phyloP scores from a whole-genome alignment of 1,140 invertebrate species.

The Megalopta genalis region DNA sequence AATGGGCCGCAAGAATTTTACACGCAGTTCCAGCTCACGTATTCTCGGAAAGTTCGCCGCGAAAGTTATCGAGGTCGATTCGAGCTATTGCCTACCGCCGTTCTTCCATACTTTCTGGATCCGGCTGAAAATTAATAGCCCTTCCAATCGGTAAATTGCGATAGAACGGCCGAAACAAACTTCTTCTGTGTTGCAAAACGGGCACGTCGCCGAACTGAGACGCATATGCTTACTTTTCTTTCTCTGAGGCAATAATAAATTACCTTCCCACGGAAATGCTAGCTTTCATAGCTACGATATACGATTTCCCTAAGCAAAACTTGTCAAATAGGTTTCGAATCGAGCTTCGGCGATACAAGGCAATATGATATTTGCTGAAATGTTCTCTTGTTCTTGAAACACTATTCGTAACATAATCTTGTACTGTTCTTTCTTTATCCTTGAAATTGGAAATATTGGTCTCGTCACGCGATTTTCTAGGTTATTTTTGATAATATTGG shows the following conservation, averaged over 20 bases:
- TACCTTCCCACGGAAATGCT: background rate
- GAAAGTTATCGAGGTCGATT: conserved; percentile 59
- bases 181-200: background rate
- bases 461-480: no score
- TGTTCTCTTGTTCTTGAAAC: no score
- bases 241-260: background rate
- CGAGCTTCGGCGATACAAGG: no score
- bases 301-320: no score
- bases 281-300: no score
- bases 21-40: conserved; percentile 62
- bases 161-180: conserved; percentile 30
- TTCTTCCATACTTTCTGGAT: conserved; percentile 43
- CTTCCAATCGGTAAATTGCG: conserved; percentile 32
- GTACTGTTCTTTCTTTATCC: no score
- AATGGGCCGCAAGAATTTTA: conserved; percentile 63
- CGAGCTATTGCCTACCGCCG: conserved; percentile 19
- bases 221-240: background rate
- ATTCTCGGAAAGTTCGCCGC: conserved; percentile 56
- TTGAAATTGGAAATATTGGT: no score
- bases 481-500: no score
- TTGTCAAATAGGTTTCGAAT: no score
- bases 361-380: no score
- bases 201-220: background rate
- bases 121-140: conserved; percentile 46
- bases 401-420: no score